phyloP scores from a whole-genome alignment of 2,113 vertebrate species.

The Dunckerocampus dactyliophorus region DNA sequence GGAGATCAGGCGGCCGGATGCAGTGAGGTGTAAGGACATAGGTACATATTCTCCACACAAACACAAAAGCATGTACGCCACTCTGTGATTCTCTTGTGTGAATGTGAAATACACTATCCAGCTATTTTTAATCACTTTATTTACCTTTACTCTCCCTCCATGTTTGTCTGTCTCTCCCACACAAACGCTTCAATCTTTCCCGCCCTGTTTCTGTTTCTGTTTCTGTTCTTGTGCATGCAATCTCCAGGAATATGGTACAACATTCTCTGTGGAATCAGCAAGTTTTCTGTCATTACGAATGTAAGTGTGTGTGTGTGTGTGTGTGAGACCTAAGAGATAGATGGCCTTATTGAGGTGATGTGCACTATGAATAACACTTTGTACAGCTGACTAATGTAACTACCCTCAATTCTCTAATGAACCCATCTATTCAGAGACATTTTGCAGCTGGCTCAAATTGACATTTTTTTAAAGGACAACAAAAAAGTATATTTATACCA shows the following conservation, averaged over 20 bases:
- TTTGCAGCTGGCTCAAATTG: too few relatives aligned
- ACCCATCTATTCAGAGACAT: too few relatives aligned
- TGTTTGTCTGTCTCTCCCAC: constrained; percentile 3
- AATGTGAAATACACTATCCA: constrained; percentile 10
- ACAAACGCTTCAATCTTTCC: constrained; percentile 6
- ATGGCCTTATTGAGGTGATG: background rate
- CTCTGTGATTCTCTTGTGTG: constrained; percentile 26
- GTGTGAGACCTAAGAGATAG: background rate
- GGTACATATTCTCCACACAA: constrained; percentile 67
- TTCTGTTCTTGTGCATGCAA: constrained; percentile 26
- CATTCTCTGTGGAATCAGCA: constrained; percentile 93
- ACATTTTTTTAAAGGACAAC: too few relatives aligned
- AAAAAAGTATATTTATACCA: too few relatives aligned
- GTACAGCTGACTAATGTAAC: too few relatives aligned
- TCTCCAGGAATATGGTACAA: constrained; percentile 95
- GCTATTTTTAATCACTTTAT: constrained; percentile 33
- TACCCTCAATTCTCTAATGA: too few relatives aligned
- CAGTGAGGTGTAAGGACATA: constrained; percentile 92
- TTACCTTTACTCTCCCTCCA: constrained; percentile 17
- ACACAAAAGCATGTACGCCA: background rate
- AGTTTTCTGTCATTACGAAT: constrained; percentile 97
- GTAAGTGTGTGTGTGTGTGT: constrained; percentile 77
- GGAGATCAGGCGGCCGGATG: constrained; percentile 87
- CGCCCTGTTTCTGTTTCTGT: background rate
- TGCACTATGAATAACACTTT: too few relatives aligned